A percentile compares a stretch with the other conserved stretches of the same genome.
These are phyloP conservation scores for Linyphia triangularis DNA, from an alignment of 2,888 invertebrate genomes.

Conservation along the genomic window DNA sequence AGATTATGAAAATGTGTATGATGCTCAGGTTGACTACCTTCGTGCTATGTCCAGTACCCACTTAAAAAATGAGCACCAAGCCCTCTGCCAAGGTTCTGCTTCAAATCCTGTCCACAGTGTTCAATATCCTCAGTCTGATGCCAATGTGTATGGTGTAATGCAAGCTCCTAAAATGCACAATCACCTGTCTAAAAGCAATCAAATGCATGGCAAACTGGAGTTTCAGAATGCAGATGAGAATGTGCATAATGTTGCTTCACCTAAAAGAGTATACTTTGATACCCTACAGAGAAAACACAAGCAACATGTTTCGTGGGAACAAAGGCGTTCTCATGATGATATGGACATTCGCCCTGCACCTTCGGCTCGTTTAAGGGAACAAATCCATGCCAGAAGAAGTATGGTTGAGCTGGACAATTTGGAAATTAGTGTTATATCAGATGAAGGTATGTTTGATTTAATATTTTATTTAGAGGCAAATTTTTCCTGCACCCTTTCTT, in stretches of 20 bases:
- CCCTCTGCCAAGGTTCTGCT: constrained; percentile 50
- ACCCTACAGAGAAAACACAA: constrained; percentile 70
- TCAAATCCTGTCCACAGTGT: constrained; percentile 35
- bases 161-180: constrained; percentile 19
- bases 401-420: constrained; percentile 74
- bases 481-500: neutral
- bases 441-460: constrained; percentile 48
- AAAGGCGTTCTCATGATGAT: constrained; percentile 72
- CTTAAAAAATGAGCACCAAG: constrained; percentile 33
- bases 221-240: constrained; percentile 32
- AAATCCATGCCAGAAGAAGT: constrained; percentile 73
- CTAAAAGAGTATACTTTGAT: constrained; percentile 66
- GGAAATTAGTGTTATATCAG: constrained; percentile 71
- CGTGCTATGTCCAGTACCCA: constrained; percentile 35
- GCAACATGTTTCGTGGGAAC: constrained; percentile 71
- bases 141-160: constrained; percentile 66
- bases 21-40: constrained; percentile 57
- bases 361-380: constrained; percentile 62
- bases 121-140: constrained; percentile 72
- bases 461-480: neutral
- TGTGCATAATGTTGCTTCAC: constrained; percentile 11
- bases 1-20: constrained; percentile 75
- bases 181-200: constrained; percentile 4
- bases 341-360: constrained; percentile 75
- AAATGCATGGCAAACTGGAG: constrained; percentile 1